Evolutionary conservation across 2,797 vertebrate species (phyloP), one percentile per base, ranked within the genome.

Genomic region (Meriones psammophilus): DNA sequence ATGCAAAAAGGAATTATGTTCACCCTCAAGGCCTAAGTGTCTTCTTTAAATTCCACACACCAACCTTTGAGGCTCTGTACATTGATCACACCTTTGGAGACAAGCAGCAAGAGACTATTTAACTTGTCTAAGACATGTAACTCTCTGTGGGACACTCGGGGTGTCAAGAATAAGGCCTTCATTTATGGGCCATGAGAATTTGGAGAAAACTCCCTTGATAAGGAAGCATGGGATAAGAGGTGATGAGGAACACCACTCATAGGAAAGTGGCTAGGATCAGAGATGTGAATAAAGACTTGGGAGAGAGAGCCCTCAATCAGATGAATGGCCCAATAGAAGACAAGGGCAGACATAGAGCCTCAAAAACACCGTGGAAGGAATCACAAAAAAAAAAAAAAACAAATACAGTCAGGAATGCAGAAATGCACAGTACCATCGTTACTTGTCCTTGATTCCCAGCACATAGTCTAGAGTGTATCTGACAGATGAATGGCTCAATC

Each of bases 111-210:
- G 90, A 58, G 68, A 36, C 60, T 89, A 3, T 74, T 50, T 60
- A 90, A 95, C 39, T 80, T 84, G 77, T 42, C n/a, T 3, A 60
- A 86, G 80, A 88, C 28, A 64, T 24, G 15, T 1, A 33, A 17
- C 22, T 89, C 91, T 97, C 14, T 8, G 28, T 24, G 33, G 77
- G 68, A 9, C 12, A 73, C 46, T 96, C 13, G 62, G 10, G 58
- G 78, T 83, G 33, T 60, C 36, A 80, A 87, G 54, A 64, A 81
- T 81, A 85, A 95, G 13, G 18, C 94, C 78, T 92, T 77, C 22
- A 85, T 96, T 95, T 60, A 26, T 50, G 30, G n/a, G 30, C 8
- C 22, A 78, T 66, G 90, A 97, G 83, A 90, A 76, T 79, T 56
- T 26, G 42, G 56, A 56, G 46, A 54, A 85, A 69, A 71, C 95